Evolutionary conservation across 2,113 vertebrate species (phyloP).

Genomic region (Oenanthe melanoleuca): DNA sequence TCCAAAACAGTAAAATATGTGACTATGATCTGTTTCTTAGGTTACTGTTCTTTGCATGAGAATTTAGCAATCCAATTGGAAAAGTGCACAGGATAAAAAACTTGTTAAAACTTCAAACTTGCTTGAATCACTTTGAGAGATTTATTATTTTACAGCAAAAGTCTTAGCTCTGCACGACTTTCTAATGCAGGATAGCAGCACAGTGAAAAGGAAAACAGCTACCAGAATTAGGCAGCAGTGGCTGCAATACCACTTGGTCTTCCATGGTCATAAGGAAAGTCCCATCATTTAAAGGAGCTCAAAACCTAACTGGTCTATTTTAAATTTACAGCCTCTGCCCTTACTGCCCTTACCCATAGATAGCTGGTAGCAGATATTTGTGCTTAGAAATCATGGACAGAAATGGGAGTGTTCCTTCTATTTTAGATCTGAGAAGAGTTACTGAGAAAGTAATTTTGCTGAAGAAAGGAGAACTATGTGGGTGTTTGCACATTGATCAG

Average conservation of each 20-base stretch:
- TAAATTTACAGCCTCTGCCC: not conserved
- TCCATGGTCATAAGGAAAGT: not conserved
- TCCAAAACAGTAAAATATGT: not conserved
- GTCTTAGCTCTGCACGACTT: not conserved
- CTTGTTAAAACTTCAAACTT: not conserved
- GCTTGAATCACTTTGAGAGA: not conserved
- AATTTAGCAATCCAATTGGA: not conserved
- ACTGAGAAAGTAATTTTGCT: not conserved
- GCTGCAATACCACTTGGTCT: not conserved
- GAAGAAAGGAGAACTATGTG: not conserved
- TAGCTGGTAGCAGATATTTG: not conserved
- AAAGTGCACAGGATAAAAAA: not conserved
- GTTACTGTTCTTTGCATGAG: not conserved
- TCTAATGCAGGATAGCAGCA: not conserved
- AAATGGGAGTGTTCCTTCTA: not conserved
- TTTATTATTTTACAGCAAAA: not conserved
- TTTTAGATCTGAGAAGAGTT: not conserved
- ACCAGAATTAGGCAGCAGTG: not conserved
- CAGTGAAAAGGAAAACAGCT: not conserved
- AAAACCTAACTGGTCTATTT: not conserved
- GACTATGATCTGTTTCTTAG: not conserved
- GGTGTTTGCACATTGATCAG: not conserved
- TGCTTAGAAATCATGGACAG: not conserved
- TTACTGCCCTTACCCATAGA: not conserved
- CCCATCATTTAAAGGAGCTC: not conserved